Percentiles rank a stretch among this genome's conserved stretches.
Evolutionary conservation across 2,113 vertebrate species (phyloP).

Genomic region (Donacobius atricapilla): DNA sequence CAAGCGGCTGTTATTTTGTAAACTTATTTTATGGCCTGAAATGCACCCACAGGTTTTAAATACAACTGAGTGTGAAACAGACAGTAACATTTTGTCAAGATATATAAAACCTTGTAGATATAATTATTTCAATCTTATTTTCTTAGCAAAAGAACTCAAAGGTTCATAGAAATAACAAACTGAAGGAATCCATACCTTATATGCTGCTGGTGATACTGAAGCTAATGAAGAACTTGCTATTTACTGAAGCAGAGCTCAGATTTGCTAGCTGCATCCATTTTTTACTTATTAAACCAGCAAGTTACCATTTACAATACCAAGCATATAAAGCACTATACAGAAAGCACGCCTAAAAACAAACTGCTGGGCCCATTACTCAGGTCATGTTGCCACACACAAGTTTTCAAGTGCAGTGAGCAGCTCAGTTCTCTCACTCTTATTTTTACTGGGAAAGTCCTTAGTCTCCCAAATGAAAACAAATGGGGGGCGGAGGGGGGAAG

Average conservation of each 20-base stretch:
- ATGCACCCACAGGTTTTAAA: constrained; percentile 22
- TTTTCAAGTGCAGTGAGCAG: neutral
- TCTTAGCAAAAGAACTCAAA: neutral
- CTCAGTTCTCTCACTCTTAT: neutral
- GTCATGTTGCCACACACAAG: neutral
- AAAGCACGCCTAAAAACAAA: neutral
- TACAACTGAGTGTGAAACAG: neutral
- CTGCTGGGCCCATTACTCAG: neutral
- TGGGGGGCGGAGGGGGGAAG: fast-evolving
- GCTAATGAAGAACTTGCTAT: neutral
- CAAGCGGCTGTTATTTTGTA: neutral
- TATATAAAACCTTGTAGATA: neutral
- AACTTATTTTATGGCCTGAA: neutral
- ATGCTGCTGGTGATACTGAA: neutral
- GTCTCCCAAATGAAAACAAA: neutral
- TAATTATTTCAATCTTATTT: constrained; percentile 8
- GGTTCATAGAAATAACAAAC: neutral
- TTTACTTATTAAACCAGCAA: neutral
- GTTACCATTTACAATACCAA: neutral
- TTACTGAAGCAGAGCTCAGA: neutral
- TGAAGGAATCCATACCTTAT: neutral
- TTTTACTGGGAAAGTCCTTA: neutral
- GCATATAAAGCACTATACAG: neutral
- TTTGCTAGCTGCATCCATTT: neutral
- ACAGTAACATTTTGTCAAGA: constrained; percentile 11